Conservation (phyloP, 2,113 vertebrate genomes). For the Plecotus auritus region DNA sequence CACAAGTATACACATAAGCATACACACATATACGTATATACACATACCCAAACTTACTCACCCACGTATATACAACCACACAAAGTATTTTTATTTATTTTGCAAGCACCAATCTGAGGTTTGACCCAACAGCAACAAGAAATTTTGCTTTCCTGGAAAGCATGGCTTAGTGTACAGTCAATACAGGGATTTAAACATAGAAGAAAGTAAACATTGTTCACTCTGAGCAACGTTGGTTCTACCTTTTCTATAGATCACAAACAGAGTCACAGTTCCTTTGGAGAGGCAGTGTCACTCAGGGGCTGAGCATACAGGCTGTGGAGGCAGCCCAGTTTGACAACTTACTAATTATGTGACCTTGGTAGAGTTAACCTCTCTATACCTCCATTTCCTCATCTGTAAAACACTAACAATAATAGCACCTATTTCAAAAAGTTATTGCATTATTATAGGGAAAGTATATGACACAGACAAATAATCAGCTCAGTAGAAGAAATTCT, state of each 20-base stretch:
- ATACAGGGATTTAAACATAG: not conserved
- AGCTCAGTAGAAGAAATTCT: not conserved
- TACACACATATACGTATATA: not conserved
- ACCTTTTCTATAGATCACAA: not conserved
- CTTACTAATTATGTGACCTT: not conserved
- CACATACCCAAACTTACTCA: not conserved
- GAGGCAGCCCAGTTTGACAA: no score
- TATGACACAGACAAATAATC: not conserved
- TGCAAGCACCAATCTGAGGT: not conserved
- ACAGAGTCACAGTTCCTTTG: not conserved
- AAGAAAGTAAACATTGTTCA: not conserved
- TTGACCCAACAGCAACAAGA: not conserved
- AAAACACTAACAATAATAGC: not conserved
- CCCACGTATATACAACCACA: not conserved
- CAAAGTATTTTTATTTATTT: not conserved
- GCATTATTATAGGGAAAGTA: not conserved
- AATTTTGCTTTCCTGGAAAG: not conserved
- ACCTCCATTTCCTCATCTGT: not conserved
- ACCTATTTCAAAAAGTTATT: not conserved
- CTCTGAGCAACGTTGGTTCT: not conserved
- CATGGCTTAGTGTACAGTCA: not conserved
- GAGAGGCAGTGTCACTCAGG: accelerated
- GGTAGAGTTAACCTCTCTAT: not conserved
- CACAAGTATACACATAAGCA: not conserved
- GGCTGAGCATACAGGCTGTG: not conserved